phyloP scores from a whole-genome alignment of 2,797 vertebrate species.

The Peromyscus aztecus region DNA sequence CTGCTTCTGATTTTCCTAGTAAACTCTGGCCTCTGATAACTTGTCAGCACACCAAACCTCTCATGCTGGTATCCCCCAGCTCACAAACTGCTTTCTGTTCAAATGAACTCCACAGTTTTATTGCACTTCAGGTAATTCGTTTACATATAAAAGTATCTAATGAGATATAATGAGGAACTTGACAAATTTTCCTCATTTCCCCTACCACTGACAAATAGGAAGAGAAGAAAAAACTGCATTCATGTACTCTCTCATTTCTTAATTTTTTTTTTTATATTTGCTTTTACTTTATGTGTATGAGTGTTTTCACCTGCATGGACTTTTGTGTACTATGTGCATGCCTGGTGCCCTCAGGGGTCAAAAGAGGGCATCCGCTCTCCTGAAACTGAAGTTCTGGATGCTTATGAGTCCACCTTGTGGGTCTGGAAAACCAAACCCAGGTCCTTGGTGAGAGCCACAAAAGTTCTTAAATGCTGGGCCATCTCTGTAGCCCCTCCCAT shows the following conservation, averaged over 20 bases:
- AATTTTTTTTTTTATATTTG: not conserved
- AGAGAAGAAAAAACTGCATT: not conserved
- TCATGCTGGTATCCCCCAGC: not conserved
- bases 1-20: not conserved
- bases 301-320: not conserved
- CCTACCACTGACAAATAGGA: not conserved
- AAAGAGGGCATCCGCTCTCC: not conserved
- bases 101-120: not conserved
- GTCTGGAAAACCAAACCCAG: not conserved
- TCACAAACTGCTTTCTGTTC: constrained; percentile 1
- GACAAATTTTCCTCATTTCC: not conserved
- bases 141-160: not conserved
- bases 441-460: not conserved
- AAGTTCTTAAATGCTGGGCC: not conserved
- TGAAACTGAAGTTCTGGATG: not conserved
- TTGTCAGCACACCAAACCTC: not conserved
- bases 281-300: not conserved
- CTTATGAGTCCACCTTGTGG: not conserved
- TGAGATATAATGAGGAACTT: not conserved
- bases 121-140: not conserved
- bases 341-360: not conserved
- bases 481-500: not conserved
- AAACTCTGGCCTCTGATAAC: not conserved
- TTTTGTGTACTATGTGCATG: not conserved
- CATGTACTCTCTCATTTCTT: not conserved